Evolutionary conservation across 2,113 vertebrate genomes (phyloP).

Genomic region (Mustela nigripes): DNA sequence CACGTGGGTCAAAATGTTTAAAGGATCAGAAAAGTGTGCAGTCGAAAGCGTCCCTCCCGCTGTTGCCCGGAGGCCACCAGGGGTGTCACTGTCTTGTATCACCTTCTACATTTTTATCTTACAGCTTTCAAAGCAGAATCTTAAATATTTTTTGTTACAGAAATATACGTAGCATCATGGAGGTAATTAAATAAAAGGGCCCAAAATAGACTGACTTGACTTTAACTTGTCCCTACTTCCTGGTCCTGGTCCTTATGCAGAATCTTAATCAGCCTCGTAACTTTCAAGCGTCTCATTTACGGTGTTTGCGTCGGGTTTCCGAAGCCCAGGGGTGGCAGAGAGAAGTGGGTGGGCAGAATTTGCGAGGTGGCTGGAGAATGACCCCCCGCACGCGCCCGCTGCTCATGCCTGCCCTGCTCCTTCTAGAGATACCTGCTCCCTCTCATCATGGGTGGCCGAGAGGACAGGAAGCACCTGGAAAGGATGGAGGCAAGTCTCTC

Average conservation of each 20-base stretch:
- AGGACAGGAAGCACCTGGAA: constrained; percentile 99
- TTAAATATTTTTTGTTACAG: not conserved
- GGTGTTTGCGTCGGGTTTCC: not conserved
- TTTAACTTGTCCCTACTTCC: not conserved
- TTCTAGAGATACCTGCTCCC: constrained; percentile 98
- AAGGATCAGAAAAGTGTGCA: not conserved
- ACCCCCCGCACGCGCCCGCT: accelerated
- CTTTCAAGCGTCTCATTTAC: not conserved
- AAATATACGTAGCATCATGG: not conserved
- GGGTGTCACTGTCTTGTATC: not conserved
- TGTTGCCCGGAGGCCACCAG: not conserved
- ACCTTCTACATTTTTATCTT: not conserved
- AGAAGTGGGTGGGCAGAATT: not conserved
- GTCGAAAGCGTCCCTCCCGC: not conserved
- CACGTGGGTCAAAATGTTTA: not conserved
- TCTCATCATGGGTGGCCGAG: constrained; percentile 96
- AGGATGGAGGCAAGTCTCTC: constrained; percentile 96
- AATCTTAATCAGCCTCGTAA: not conserved
- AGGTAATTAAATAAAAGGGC: not conserved
- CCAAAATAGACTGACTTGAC: accelerated
- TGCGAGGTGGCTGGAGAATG: accelerated
- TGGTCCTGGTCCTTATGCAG: not conserved
- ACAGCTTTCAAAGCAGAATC: not conserved
- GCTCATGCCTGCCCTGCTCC: constrained; percentile 69
- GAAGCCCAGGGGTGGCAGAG: not conserved